These are phyloP conservation scores for Scrobipalpa costella DNA, from an alignment of 2,888 invertebrate species.

Conservation along the genomic window DNA sequence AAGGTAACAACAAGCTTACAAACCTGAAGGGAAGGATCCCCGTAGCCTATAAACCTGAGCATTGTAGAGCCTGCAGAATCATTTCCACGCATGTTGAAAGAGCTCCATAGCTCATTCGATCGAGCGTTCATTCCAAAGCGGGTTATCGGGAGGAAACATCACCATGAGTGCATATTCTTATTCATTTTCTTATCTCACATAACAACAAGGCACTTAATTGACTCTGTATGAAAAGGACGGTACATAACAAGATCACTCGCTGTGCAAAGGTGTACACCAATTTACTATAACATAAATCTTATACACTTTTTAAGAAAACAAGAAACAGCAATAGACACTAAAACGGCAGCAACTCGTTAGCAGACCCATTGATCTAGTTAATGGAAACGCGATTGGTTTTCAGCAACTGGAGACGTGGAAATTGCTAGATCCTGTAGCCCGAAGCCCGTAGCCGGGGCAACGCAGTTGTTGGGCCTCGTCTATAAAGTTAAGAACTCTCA, in stretches of 20 bases:
- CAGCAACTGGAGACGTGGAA: neutral
- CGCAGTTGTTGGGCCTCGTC: constrained; percentile 1
- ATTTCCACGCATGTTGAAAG: too few relatives aligned
- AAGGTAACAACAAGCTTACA: too few relatives aligned
- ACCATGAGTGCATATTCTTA: neutral
- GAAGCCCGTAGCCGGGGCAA: neutral
- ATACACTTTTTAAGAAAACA: too few relatives aligned
- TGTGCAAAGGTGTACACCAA: too few relatives aligned
- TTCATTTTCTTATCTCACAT: neutral
- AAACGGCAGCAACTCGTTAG: neutral
- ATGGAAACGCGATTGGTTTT: constrained; percentile 8
- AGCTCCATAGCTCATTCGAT: neutral
- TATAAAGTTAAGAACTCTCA: constrained; percentile 1
- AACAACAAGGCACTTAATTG: neutral
- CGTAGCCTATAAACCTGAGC: neutral
- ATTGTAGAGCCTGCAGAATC: neutral
- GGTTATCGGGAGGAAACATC: neutral
- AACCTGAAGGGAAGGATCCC: too few relatives aligned
- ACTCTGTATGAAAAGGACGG: neutral
- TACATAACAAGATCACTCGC: too few relatives aligned
- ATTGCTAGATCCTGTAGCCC: constrained; percentile 7
- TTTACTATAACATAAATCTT: too few relatives aligned
- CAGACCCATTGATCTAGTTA: neutral
- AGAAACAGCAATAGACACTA: too few relatives aligned
- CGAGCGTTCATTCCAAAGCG: neutral